phyloP scores from a whole-genome alignment of 2,797 vertebrate species.

The Furcifer pardalis region DNA sequence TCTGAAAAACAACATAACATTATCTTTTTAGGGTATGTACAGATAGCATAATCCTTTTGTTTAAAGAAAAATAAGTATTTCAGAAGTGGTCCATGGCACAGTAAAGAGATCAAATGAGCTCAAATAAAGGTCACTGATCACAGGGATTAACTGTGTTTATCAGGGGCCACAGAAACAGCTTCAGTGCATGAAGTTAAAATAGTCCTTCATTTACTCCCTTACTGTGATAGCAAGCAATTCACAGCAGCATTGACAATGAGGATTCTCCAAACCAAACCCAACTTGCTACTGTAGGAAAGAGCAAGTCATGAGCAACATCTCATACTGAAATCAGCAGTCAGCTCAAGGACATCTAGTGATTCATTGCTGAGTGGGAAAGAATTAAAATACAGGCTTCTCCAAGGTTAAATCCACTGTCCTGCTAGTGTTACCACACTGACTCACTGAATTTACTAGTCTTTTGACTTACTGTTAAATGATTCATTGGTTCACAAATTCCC shows the following conservation, averaged over 20 bases:
- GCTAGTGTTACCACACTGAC: background rate
- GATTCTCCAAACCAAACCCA: constrained; percentile 37
- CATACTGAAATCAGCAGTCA: background rate
- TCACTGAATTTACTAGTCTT: background rate
- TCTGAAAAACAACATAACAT: background rate
- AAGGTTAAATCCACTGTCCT: background rate
- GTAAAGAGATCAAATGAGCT: constrained; percentile 19
- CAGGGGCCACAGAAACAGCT: constrained; percentile 31
- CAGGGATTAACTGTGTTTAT: background rate
- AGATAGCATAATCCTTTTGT: background rate
- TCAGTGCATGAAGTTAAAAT: constrained; percentile 12
- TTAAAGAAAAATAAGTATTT: background rate
- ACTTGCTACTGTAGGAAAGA: constrained; percentile 51
- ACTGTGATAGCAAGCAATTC: constrained; percentile 35
- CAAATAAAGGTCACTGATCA: constrained; percentile 20
- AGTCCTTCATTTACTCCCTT: background rate
- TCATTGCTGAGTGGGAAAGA: background rate
- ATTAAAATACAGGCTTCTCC: too few species aligned
- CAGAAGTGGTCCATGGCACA: background rate
- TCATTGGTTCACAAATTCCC: too few species aligned
- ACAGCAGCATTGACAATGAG: constrained; percentile 35
- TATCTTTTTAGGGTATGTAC: too few species aligned
- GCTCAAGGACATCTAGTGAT: background rate
- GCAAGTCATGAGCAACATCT: constrained; percentile 38
- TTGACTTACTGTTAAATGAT: background rate